Evolutionary conservation across 1,140 invertebrate species (phyloP).

Genomic region (Drosophila sucinea): DNA sequence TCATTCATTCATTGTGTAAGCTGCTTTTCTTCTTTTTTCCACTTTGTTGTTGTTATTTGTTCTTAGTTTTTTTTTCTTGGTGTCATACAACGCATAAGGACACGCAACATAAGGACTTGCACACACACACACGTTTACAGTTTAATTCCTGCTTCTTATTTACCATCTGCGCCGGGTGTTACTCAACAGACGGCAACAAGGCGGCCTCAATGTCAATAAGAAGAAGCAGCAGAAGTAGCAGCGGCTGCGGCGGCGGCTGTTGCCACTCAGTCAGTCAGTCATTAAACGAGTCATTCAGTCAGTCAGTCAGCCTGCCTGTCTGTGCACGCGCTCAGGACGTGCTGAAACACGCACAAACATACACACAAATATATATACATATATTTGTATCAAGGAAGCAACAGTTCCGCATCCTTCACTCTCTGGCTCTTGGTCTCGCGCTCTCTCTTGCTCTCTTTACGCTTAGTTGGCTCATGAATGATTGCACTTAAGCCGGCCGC

Average conservation of each 20-base stretch:
- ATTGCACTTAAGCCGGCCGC: conserved; percentile 12
- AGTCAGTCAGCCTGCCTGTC: conserved; percentile 22
- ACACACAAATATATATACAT: conserved; percentile 23
- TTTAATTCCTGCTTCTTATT: conserved; percentile 78
- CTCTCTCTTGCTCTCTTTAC: conserved; percentile 10
- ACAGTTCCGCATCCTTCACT: conserved; percentile 48
- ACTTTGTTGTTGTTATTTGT: conserved; percentile 6
- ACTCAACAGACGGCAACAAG: conserved; percentile 45
- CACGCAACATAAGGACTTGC: neutral
- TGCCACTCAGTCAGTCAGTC: conserved; percentile 39
- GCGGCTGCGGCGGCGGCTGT: conserved; percentile 42
- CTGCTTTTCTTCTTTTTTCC: neutral
- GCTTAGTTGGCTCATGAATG: conserved; percentile 8
- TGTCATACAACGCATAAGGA: conserved; percentile 13
- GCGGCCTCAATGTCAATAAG: conserved; percentile 61
- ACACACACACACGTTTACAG: conserved; percentile 57
- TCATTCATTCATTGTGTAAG: neutral
- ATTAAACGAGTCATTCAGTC: conserved; percentile 21
- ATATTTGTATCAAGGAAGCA: conserved; percentile 28
- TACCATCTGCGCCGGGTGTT: conserved; percentile 79
- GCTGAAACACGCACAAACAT: conserved; percentile 34
- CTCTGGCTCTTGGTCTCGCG: neutral
- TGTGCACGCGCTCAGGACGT: conserved; percentile 71
- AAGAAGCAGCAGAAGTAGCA: conserved; percentile 22
- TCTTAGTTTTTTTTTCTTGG: conserved; percentile 7